Percentiles rank a stretch among this genome's conserved stretches.
These are phyloP conservation scores for Oceanodroma leucorhoa DNA, from an alignment of 2,797 vertebrate species.

Conservation along the genomic window DNA sequence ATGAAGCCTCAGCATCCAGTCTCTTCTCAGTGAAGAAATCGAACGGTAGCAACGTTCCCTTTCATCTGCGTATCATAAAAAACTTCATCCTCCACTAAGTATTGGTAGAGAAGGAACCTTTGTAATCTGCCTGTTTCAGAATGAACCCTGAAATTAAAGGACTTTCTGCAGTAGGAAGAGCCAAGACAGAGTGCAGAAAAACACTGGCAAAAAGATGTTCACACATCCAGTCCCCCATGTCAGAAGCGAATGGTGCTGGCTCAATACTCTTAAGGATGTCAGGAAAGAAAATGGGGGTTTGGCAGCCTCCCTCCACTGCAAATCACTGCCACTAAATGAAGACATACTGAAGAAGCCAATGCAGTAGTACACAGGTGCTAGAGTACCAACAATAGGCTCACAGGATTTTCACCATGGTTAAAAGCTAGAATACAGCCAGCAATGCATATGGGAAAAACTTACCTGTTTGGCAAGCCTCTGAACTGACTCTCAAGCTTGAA, in stretches of 20 bases:
- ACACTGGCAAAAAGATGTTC: background rate
- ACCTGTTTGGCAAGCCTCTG: background rate
- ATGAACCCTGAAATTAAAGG: background rate
- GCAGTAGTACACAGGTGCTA: background rate
- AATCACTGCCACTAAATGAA: background rate
- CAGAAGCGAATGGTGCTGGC: background rate
- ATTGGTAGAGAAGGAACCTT: background rate
- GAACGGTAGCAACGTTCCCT: background rate
- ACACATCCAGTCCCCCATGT: background rate
- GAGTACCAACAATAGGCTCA: background rate
- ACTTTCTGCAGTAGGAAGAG: background rate
- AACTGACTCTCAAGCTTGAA: background rate
- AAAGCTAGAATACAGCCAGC: background rate
- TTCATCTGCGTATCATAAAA: background rate
- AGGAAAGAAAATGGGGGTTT: background rate
- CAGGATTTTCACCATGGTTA: background rate
- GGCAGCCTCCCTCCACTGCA: background rate
- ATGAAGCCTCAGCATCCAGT: background rate
- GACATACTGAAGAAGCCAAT: background rate
- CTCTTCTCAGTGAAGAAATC: background rate
- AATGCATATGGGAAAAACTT: background rate
- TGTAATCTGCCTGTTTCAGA: background rate
- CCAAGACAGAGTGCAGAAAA: background rate
- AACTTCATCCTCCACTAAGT: background rate
- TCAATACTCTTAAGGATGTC: background rate